phyloP scores from a whole-genome alignment of 2,888 invertebrate species.

The Acrocyrtus sp. region DNA sequence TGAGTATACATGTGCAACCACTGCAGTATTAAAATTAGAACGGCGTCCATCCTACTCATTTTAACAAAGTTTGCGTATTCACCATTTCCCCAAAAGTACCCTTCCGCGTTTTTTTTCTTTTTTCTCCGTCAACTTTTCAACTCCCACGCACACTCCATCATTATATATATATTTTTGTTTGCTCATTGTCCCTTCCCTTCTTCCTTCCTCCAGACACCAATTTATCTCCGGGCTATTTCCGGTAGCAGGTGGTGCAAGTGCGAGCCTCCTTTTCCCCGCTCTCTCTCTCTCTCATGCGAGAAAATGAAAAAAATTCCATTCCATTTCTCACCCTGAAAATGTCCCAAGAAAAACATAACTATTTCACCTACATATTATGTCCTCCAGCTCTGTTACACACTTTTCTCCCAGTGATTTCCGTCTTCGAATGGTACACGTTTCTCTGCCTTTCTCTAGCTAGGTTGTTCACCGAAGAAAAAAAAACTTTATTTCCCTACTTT shows the following conservation, averaged over 20 bases:
- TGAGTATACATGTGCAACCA: no score
- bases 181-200: constrained; percentile 4
- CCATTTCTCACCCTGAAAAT: not conserved
- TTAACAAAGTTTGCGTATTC: no score
- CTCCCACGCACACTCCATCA: not conserved
- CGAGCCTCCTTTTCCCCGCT: not conserved
- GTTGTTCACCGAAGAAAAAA: no score
- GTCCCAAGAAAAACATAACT: not conserved
- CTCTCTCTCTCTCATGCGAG: not conserved
- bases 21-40: no score
- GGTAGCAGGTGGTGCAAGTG: constrained; percentile 20
- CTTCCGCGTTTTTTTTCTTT: not conserved
- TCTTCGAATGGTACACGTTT: no score
- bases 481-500: no score
- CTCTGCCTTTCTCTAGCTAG: not conserved
- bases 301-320: not conserved
- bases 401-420: not conserved
- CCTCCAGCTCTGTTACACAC: not conserved
- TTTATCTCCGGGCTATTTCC: constrained; percentile 44
- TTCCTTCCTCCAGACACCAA: constrained; percentile 37
- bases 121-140: not conserved
- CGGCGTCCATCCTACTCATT: no score
- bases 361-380: no score
- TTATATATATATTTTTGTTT: not conserved
- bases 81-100: no score